Evolutionary conservation across 1,140 invertebrate species (phyloP), one percentile per base, ranked within the genome.

Genomic region (Battus philenor): DNA sequence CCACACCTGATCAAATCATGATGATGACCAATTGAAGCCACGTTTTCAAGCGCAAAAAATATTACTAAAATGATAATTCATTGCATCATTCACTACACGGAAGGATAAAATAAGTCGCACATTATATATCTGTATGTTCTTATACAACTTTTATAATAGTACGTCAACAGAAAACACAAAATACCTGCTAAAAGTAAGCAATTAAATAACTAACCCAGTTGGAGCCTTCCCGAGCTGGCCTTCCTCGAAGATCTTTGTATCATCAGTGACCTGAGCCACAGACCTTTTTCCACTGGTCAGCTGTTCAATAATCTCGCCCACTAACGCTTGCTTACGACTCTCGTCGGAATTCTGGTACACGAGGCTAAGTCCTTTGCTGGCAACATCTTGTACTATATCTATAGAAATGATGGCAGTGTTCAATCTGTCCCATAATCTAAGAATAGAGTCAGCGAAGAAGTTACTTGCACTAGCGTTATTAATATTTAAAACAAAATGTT

Each of bases 341-440:
- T 91, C 89, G 55, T 91, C 90, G 2, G 92, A 95, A 39, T 90
- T 91, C 49, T 95, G 91, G 70, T 97, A 97, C 2, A 97, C 92
- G 1, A 97, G 78, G 52, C 94, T 94, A 9, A 98, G 85, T 18
- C 95, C 96, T 82, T 97, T 97, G 0, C 95, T 95, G 5, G 95
- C 95, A 0, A 96, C 91, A 76, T 98, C 96, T 88, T 98, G 96
- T 1, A 97, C 93, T 60, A 98, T 91, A 65, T 94, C 93, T 93
- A 20, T 20, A 6, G 18, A n/a, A n/a, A n/a, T n/a, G n/a, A n/a
- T n/a, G n/a, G n/a, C n/a, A n/a, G n/a, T n/a, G n/a, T n/a, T n/a
- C n/a, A n/a, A n/a, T n/a, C n/a, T n/a, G n/a, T n/a, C n/a, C n/a
- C n/a, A n/a, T n/a, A n/a, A n/a, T n/a, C n/a, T n/a, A n/a, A n/a